Evolutionary conservation across 2,888 invertebrate genomes (phyloP), one percentile per base, ranked within the genome.

Genomic region (Nowickia ferox): DNA sequence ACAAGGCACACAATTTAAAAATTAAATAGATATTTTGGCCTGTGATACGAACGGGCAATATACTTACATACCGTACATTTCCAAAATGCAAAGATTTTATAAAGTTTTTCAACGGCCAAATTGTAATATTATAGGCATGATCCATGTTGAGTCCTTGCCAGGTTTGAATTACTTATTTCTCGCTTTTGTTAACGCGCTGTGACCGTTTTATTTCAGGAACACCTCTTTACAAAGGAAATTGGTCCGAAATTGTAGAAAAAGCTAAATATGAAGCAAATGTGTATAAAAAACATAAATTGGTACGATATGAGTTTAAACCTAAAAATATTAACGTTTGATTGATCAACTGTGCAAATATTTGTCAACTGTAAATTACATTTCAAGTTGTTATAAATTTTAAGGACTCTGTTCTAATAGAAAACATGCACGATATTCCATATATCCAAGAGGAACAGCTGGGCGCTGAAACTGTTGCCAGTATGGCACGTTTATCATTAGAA

Each of bases 361-460:
- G 30, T 30, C 30, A 30, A 30, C 30, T 30, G 30, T 30, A 30
- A 6, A 30, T 30, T 4, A 30, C 11, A 11, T 15, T 48, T 48
- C 15, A 48, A 48, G 15, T 19, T 55, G 9, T 46, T 72, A 22
- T 4, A 17, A 19, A 40, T 57, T 6, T 76, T 15, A 61, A 96
- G 96, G 95, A 96, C 92, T 95, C 94, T 2, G 92, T 97, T 38
- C 89, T 96, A 53, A 92, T 97, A 13, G 96, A 97, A 93, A 97
- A 97, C 90, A 97, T 97, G 96, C 95, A 96, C 89, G 96, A 97
- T 90, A 91, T 96, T 30, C 96, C 97, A 0, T 97, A 96, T 89
- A 90, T 95, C 1, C 94, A 94, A 89, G 92, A 94, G 1, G 91
- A 92, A 61, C 89, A 94, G 61, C 90, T 96, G 69, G 95, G 95